Evolutionary conservation across 2,797 vertebrate genomes (phyloP).

Genomic region (Melanotaenia nigrans): DNA sequence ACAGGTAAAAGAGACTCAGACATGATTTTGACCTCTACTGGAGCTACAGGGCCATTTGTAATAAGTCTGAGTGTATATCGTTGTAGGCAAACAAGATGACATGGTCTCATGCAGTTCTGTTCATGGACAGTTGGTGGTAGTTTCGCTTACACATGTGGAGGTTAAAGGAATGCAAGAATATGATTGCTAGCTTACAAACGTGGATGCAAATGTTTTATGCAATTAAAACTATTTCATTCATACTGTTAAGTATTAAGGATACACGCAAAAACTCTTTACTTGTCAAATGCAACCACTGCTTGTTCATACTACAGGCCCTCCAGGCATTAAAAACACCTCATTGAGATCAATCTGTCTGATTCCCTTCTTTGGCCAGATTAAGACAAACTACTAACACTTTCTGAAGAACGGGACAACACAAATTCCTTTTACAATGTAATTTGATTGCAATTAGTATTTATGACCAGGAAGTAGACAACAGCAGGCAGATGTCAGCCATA

Average conservation of each 20-base stretch:
- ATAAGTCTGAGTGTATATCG: not conserved
- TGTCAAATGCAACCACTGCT: not conserved
- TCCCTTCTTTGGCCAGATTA: conserved; percentile 7
- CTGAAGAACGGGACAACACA: not conserved
- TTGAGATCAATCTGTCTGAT: conserved; percentile 11
- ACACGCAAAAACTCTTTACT: not conserved
- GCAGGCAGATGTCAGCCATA: conserved; percentile 26
- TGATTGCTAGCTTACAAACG: no score
- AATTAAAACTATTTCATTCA: no score
- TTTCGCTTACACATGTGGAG: not conserved
- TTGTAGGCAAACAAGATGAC: not conserved
- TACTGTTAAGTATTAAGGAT: no score
- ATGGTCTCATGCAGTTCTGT: not conserved
- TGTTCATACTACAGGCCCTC: not conserved
- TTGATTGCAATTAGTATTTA: conserved; percentile 21
- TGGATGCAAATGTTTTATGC: no score
- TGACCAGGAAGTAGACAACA: conserved; percentile 31
- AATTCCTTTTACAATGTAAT: conserved; percentile 2
- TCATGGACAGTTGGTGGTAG: not conserved
- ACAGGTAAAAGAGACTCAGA: not conserved
- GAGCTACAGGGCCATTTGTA: not conserved
- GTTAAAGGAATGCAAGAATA: no score
- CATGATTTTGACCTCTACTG: not conserved
- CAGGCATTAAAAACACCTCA: not conserved
- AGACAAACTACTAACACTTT: not conserved